phyloP scores from a whole-genome alignment of 2,113 vertebrate species.

The Prinia subflava region DNA sequence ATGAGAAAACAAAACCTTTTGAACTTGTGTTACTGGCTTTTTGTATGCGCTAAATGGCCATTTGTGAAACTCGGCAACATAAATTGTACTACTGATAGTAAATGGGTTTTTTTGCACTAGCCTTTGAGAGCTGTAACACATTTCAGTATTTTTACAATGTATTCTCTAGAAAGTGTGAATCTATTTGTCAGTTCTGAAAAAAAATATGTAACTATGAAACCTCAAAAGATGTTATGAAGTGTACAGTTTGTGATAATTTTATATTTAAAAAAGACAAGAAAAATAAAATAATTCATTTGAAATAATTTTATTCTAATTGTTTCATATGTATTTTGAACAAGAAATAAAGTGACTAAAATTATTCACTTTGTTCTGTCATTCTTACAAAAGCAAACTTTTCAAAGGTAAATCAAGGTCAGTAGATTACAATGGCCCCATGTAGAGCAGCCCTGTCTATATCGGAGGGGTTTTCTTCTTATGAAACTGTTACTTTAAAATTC shows the following conservation, averaged over 20 bases:
- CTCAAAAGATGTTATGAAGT: constrained; percentile 83
- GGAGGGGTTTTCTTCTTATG: neutral
- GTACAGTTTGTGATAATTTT: constrained; percentile 99
- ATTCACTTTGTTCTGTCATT: constrained; percentile 12
- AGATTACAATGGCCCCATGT: neutral
- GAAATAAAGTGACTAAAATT: constrained; percentile 77
- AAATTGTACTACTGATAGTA: constrained; percentile 75
- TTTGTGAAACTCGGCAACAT: constrained; percentile 79
- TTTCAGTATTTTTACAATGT: constrained; percentile 80
- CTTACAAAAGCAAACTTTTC: neutral
- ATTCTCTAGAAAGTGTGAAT: constrained; percentile 76
- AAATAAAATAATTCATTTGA: constrained; percentile 81
- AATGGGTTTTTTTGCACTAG: constrained; percentile 71
- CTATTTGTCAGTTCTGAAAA: constrained; percentile 76
- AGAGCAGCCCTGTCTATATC: neutral
- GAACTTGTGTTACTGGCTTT: constrained; percentile 77
- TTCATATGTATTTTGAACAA: constrained; percentile 98
- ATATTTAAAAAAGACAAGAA: constrained; percentile 80
- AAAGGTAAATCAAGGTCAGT: neutral
- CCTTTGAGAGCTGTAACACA: constrained; percentile 72
- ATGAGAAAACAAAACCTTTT: constrained; percentile 55
- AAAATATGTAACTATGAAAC: constrained; percentile 79
- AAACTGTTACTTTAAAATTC: neutral
- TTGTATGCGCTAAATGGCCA: constrained; percentile 81
- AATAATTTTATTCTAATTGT: constrained; percentile 87